Conservation (phyloP, 2,113 vertebrate species). For the Corythornis vintsioides region DNA sequence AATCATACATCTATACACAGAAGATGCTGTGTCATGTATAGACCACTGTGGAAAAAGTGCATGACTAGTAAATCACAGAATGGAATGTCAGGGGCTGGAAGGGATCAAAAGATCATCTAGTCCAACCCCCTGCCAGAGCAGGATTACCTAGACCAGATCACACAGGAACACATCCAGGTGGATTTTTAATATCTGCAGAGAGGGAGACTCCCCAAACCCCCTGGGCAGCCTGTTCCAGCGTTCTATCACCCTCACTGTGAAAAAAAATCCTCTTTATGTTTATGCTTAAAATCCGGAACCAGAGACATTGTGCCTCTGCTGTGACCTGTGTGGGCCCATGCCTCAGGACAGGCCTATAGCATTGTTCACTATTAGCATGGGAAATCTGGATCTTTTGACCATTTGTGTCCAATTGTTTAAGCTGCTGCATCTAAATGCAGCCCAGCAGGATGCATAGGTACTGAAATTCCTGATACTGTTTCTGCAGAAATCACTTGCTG, state of each 20-base stretch:
- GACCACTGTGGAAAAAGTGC: rapidly evolving
- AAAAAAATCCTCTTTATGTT: too few species aligned
- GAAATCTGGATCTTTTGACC: background rate
- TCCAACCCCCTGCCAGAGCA: too few species aligned
- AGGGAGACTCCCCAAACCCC: too few species aligned
- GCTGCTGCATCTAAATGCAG: background rate
- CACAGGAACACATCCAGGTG: too few species aligned
- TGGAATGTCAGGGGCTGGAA: too few species aligned
- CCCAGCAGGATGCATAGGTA: background rate
- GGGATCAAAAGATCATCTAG: too few species aligned
- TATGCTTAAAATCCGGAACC: background rate
- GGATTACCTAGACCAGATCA: too few species aligned
- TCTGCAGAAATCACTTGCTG: background rate
- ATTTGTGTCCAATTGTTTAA: background rate
- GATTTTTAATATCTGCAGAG: too few species aligned
- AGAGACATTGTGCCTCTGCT: background rate
- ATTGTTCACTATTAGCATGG: background rate
- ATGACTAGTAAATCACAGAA: background rate
- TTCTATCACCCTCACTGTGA: too few species aligned
- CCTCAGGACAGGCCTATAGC: background rate
- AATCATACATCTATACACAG: background rate
- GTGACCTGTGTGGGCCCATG: rapidly evolving
- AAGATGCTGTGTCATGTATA: background rate
- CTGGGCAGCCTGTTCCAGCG: too few species aligned
- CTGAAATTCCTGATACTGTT: background rate